Conservation (phyloP, 53 echinoderm and acorn worm genomes). For the Arbacia lixula region DNA sequence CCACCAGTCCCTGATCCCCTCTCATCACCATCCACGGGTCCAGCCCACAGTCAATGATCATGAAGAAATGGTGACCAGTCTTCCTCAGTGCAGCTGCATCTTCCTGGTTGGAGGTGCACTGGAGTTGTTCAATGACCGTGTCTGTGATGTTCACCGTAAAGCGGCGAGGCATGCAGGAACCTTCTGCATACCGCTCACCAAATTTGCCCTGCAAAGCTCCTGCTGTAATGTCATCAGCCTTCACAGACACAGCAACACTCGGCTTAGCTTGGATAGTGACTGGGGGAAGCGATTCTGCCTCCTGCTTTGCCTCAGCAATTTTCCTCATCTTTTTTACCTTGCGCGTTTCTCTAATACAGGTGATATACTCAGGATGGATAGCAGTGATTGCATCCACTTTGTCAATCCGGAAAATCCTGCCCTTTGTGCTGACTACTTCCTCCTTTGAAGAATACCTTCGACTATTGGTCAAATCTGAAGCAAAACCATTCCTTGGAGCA, state of each 20-base stretch:
- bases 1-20: slow-evolving; percentile 18
- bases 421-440: background rate
- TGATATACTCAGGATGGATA: background rate
- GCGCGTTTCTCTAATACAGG: background rate
- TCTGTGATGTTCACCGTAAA: slow-evolving; percentile 15
- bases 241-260: background rate
- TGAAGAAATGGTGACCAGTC: slow-evolving; percentile 29
- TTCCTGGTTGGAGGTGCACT: background rate
- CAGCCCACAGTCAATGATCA: background rate
- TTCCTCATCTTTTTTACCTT: background rate
- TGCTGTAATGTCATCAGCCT: background rate
- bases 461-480: background rate
- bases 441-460: background rate
- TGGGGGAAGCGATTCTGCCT: background rate
- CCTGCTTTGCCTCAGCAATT: background rate
- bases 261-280: background rate
- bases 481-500: background rate
- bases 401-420: background rate
- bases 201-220: background rate
- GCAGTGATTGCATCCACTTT: background rate
- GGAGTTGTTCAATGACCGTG: background rate
- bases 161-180: slow-evolving; percentile 14
- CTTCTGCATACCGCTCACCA: background rate
- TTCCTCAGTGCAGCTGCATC: background rate
- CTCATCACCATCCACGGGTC: background rate